Conservation (phyloP, 1,140 invertebrate species). For the Chionoecetes opilio region DNA sequence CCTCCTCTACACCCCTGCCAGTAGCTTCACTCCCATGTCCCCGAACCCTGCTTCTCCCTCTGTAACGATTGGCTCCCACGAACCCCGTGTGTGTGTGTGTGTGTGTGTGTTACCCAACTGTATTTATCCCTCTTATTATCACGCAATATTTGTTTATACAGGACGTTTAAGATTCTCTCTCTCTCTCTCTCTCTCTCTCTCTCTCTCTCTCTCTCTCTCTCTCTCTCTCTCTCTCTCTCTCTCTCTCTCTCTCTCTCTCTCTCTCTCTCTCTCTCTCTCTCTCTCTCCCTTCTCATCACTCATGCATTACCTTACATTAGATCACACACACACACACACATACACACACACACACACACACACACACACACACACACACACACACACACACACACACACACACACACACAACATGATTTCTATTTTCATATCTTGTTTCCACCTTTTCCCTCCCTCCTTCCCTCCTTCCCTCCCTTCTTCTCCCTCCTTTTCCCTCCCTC, state of each 20-base stretch:
- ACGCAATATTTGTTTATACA: neutral
- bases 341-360: no score
- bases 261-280: neutral
- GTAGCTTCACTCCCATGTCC: no score
- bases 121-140: neutral
- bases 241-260: neutral
- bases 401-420: neutral
- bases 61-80: neutral
- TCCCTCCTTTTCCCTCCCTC: neutral
- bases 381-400: neutral
- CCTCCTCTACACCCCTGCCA: neutral
- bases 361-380: no score
- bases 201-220: neutral
- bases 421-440: neutral
- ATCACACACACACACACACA: no score
- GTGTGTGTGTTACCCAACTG: neutral
- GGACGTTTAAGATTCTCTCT: neutral
- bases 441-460: neutral
- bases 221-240: neutral
- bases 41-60: no score
- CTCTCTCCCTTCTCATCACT: neutral
- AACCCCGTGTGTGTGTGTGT: conserved; percentile 55
- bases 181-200: neutral
- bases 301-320: no score
- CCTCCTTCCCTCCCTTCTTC: neutral